Evolutionary conservation across 2,888 invertebrate genomes (phyloP).

Genomic region (Frankliniella intonsa): DNA sequence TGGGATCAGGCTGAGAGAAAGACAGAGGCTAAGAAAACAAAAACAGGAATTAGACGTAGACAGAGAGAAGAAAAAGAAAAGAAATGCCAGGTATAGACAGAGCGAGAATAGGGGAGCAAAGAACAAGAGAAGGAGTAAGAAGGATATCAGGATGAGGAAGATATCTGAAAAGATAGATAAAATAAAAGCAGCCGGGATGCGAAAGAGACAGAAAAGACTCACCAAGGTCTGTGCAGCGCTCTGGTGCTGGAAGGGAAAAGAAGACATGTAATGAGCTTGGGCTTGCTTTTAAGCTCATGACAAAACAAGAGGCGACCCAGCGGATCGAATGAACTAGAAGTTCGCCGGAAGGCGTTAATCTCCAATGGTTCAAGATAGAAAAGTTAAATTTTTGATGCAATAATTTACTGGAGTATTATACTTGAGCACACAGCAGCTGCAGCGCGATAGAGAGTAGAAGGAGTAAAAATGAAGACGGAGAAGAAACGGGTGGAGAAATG

Average conservation of each 20-base stretch:
- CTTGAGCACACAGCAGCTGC: too few species aligned
- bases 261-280: neutral
- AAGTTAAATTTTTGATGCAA: too few species aligned
- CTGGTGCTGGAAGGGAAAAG: constrained; percentile 24
- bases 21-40: neutral
- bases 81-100: neutral
- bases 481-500: neutral
- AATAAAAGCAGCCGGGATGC: constrained; percentile 3
- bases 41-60: neutral
- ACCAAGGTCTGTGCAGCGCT: constrained; percentile 11
- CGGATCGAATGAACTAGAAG: too few species aligned
- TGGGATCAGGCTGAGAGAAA: neutral
- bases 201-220: constrained; percentile 14
- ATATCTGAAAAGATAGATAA: neutral
- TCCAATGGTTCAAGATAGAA: too few species aligned
- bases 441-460: too few species aligned
- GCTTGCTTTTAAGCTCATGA: neutral
- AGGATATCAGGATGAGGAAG: neutral
- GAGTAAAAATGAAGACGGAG: neutral
- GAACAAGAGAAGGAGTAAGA: neutral
- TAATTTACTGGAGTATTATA: too few species aligned
- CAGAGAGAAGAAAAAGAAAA: neutral
- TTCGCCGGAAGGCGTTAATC: too few species aligned
- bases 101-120: neutral
- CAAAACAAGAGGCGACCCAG: too few species aligned